Conservation (phyloP, 2,797 vertebrate genomes). For the Poecilia picta region DNA sequence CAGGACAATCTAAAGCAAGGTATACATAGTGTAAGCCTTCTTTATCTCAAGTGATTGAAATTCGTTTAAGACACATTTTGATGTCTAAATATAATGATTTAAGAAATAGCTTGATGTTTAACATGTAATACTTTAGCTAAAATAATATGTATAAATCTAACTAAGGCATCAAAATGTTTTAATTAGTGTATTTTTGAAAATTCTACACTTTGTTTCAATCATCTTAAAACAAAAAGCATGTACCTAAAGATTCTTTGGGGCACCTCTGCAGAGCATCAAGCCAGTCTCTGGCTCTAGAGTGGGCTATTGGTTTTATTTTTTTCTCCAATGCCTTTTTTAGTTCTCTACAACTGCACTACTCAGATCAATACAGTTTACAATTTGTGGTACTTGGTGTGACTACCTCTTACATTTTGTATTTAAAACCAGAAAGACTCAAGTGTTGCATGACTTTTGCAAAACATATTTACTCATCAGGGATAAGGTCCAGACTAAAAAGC, state of each 20-base stretch:
- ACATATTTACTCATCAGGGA: not conserved
- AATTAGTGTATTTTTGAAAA: not conserved
- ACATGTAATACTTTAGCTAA: not conserved
- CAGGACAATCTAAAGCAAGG: slow-evolving; percentile 87
- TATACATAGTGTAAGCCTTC: slow-evolving; percentile 52
- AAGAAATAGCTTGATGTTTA: not conserved
- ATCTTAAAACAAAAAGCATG: not conserved
- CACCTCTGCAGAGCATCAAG: not conserved
- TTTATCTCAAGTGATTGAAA: not conserved
- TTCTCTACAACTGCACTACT: not conserved
- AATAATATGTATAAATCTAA: not conserved
- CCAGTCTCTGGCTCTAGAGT: not conserved
- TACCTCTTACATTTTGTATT: not conserved
- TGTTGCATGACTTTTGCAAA: not conserved
- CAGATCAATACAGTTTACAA: not conserved
- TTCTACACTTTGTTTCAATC: not conserved
- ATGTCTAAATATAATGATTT: not conserved
- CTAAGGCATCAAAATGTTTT: not conserved
- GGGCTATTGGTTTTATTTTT: not conserved
- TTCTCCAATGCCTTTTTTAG: not conserved
- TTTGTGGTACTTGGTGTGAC: not conserved
- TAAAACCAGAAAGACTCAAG: not conserved
- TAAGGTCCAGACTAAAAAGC: not conserved
- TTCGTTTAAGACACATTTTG: not conserved
- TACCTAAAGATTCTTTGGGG: not conserved